Evolutionary conservation across 2,113 vertebrate genomes (phyloP).

Genomic region (Petrocephalus zakoni): DNA sequence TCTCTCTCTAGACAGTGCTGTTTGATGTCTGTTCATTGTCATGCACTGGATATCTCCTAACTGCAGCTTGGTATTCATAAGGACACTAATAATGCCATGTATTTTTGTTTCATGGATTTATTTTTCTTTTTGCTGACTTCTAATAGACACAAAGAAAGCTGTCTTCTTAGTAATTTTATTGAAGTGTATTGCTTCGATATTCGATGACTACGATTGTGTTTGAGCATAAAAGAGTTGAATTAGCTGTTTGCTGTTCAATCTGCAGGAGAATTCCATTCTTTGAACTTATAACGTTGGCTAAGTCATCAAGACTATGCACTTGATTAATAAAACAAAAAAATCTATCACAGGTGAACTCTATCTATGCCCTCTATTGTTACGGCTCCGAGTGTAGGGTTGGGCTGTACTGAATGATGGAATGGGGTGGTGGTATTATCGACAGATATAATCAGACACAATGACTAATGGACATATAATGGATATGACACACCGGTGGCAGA

Average conservation of each 20-base stretch:
- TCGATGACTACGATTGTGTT: not conserved
- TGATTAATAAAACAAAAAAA: slow-evolving; percentile 2
- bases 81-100: not conserved
- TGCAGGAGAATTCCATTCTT: not conserved
- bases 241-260: not conserved
- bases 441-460: not conserved
- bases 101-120: not conserved
- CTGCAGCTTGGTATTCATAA: not conserved
- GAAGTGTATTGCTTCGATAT: not conserved
- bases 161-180: not conserved
- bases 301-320: not conserved
- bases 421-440: not conserved
- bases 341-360: not conserved
- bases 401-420: not conserved
- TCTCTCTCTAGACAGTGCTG: not conserved
- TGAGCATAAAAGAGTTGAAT: not conserved
- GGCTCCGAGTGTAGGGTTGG: not conserved
- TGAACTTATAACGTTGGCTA: not conserved
- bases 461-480: not conserved
- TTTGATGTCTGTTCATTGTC: not conserved
- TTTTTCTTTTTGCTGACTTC: not conserved
- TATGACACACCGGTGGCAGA: not conserved
- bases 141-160: not conserved
- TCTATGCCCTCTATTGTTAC: not conserved
- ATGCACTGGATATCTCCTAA: not conserved